Evolutionary conservation across 2,888 invertebrate genomes (phyloP), one percentile per base, ranked within the genome.

Genomic region (Cosmorhoe ocellata): DNA sequence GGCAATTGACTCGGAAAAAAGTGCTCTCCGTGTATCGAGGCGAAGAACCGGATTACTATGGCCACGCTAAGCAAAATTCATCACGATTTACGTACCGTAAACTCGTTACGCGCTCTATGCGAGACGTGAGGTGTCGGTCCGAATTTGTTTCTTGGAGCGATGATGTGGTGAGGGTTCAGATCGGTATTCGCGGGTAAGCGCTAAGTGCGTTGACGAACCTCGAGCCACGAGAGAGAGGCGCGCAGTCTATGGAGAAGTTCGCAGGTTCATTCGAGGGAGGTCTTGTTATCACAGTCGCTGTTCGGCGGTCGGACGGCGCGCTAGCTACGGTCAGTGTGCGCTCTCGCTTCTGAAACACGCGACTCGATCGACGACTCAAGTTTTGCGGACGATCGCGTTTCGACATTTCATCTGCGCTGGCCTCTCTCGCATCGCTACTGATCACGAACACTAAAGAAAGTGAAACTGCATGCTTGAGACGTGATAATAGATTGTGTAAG

Each of bases 51-150:
- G 80, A 87, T 87, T 86, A 81, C 77, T 70, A 71, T 85, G 80
- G 81, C 84, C 64, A 63, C 67, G 66, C 73, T 75, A 84, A 84
- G 86, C 84, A 86, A 87, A 87, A 87, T 86, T 81, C 79, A 87
- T 85, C 81, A 83, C 86, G 83, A 84, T 88, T 88, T 85, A 87
- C 86, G 88, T 85, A 85, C 86, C 85, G 87, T 88, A 88, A 88
- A 85, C 85, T 87, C 85, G 85, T 85, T 85, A 85, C 84, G 82
- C 79, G 81, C 77, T 76, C 71, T 76, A 67, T 61, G 67, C 53
- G 53, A 56, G 50, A 58, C 43, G 63, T 28, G 48, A 28, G 28
- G 43, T 51, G 32, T 46, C 59, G 59, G 66, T 74, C 69, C 70
- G 68, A 84, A 69, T 74, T 71, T 83, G 79, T 74, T 63, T 70